phyloP scores from a whole-genome alignment of 2,113 vertebrate genomes.

The human (Homo sapiens) region GRCh38 chr15:65876501-65877000 shows the following conservation, averaged over 20 bases:
- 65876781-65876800: constrained; percentile 36
- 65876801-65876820: background rate
- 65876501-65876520: too few relatives aligned
- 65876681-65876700: background rate
- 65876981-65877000: background rate
- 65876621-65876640: constrained; percentile 25
- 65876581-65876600: too few relatives aligned
- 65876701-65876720: background rate
- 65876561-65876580: too few relatives aligned
- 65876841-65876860: constrained; percentile 6
- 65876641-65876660: background rate
- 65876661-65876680: background rate
- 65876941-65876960: constrained; percentile 41
- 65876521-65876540: too few relatives aligned
- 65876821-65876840: constrained; percentile 42
- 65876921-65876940: constrained; percentile 10
- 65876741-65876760: constrained; percentile 2
- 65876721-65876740: background rate
- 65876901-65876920: constrained; percentile 11
- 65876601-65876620: constrained; percentile 35
- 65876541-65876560: too few relatives aligned
- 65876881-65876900: constrained; percentile 39
- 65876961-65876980: constrained; percentile 12
- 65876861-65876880: background rate
- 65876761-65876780: constrained; percentile 28